phyloP scores from a whole-genome alignment of 2,888 invertebrate species.

The Mimachlamys varia region DNA sequence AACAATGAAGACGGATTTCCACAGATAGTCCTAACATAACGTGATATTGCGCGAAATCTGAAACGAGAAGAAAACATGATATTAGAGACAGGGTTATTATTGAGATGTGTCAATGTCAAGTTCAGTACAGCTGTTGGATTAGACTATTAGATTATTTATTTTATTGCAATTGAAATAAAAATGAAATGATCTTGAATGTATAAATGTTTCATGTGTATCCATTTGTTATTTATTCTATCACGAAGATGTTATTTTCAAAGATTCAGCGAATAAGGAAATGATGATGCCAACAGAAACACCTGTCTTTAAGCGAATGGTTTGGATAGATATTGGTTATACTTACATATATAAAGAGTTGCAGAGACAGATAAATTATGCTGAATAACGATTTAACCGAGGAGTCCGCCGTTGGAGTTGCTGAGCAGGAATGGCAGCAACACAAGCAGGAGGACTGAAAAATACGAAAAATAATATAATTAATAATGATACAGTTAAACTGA shows the following conservation, averaged over 20 bases:
- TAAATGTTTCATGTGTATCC: no score
- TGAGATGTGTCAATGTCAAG: background rate
- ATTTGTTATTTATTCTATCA: no score
- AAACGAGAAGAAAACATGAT: background rate
- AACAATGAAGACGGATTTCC: background rate
- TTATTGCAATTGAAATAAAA: no score
- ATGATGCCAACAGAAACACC: no score
- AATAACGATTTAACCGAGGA: background rate
- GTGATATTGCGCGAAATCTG: conserved; percentile 13
- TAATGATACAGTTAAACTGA: no score
- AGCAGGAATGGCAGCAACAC: background rate
- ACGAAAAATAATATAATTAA: background rate
- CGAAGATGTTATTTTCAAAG: no score
- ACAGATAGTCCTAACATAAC: background rate
- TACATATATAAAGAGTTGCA: background rate
- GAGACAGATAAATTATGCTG: background rate
- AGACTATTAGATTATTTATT: no score
- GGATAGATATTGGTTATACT: background rate
- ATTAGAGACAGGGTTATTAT: background rate
- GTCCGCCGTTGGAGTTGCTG: conserved; percentile 1
- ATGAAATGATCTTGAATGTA: no score
- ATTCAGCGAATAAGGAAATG: no score
- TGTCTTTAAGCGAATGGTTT: background rate
- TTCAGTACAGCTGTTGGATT: no score
- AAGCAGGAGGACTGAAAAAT: background rate